Percentiles rank a stretch among this genome's conserved stretches.
Conservation (phyloP, 2,888 invertebrate genomes). For the Agelastica alni region DNA sequence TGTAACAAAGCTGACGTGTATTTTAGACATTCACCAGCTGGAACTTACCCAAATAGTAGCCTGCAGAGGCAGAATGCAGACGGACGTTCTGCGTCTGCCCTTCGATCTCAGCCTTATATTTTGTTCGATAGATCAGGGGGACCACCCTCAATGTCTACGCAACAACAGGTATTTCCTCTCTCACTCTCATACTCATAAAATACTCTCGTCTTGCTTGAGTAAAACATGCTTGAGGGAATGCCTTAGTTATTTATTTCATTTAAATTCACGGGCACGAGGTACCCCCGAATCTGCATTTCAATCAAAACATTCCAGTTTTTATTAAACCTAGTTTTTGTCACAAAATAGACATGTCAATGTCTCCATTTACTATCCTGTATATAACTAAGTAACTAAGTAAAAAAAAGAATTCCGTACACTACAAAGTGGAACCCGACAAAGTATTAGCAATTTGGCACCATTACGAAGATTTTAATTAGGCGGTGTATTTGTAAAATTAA, state of each 20-base stretch:
- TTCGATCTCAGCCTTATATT: conserved; percentile 46
- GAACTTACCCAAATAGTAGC: conserved; percentile 51
- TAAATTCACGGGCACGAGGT: too few relatives aligned
- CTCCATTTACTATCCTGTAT: too few relatives aligned
- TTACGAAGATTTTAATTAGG: too few relatives aligned
- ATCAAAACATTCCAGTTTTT: too few relatives aligned
- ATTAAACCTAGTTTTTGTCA: too few relatives aligned
- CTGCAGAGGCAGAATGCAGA: conserved; percentile 51
- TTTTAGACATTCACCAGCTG: conserved; percentile 54
- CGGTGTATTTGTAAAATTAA: too few relatives aligned
- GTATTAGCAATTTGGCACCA: too few relatives aligned
- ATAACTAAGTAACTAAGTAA: too few relatives aligned
- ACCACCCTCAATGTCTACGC: conserved; percentile 35
- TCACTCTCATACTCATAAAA: conserved; percentile 4
- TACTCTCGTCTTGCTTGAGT: conserved; percentile 23
- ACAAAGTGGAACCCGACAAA: too few relatives aligned
- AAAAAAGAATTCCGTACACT: too few relatives aligned
- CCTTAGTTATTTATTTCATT: conserved; percentile 10
- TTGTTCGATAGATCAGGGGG: conserved; percentile 51
- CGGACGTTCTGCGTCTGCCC: conserved; percentile 47
- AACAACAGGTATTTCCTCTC: conserved; percentile 47
- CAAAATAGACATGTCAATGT: too few relatives aligned
- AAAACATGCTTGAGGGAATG: conserved; percentile 29
- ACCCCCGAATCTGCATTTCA: too few relatives aligned
- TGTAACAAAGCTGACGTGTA: conserved; percentile 15